These are phyloP conservation scores for Jacana jacana DNA, from an alignment of 2,113 vertebrate genomes.

Conservation along the genomic window DNA sequence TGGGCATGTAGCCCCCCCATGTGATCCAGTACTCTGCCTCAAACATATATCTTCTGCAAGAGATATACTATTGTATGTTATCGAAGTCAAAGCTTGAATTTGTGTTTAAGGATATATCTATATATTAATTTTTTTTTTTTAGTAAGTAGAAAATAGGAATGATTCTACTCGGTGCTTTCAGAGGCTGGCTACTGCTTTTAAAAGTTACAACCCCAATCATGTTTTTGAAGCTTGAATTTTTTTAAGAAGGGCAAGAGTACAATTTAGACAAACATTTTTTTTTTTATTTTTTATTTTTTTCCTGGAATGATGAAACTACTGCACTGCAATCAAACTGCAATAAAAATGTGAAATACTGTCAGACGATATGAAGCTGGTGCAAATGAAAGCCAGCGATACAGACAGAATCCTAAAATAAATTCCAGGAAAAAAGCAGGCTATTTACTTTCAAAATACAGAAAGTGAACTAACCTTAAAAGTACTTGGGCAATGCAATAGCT, in stretches of 20 bases:
- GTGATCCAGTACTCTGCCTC: conserved; percentile 16
- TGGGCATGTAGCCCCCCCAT: background rate
- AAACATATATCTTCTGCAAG: background rate
- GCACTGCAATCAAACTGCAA: conserved; percentile 17
- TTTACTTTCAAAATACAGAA: conserved; percentile 55
- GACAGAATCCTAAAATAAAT: conserved; percentile 45
- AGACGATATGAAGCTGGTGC: conserved; percentile 51
- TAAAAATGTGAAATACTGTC: conserved; percentile 38
- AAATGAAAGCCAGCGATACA: conserved; percentile 56
- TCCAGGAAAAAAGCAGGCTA: conserved; percentile 18
- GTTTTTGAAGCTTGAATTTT: conserved; percentile 15
- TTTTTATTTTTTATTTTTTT: background rate
- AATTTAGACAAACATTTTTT: conserved; percentile 29
- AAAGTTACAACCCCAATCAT: conserved; percentile 3
- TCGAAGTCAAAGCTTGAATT: background rate
- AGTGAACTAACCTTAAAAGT: background rate
- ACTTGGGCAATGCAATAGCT: background rate
- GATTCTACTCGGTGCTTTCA: conserved; percentile 7
- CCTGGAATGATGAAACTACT: conserved; percentile 35
- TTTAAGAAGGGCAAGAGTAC: conserved; percentile 26
- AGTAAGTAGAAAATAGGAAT: background rate
- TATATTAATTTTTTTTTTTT: background rate
- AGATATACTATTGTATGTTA: background rate
- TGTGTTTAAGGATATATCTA: background rate
- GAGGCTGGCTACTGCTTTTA: conserved; percentile 17